Evolutionary conservation across 37 sponge, comb jelly and placozoan species (phyloP), one percentile per base, ranked within the genome.

Genomic region (Amphimedon queenslandica): DNA sequence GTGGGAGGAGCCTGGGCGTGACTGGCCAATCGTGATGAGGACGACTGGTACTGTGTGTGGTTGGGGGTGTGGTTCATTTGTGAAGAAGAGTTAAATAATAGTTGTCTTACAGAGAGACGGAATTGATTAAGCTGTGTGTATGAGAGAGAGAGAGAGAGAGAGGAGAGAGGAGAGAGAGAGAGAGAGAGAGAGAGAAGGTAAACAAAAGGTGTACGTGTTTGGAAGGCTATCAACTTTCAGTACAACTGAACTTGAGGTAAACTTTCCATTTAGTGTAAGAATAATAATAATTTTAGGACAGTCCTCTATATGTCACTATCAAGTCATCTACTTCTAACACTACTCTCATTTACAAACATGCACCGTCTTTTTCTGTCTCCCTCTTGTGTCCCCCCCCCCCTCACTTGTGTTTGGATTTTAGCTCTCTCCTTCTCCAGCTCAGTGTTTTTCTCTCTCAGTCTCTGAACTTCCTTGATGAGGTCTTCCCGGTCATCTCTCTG

Each of bases 391-490:
- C n/a, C n/a, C n/a, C n/a, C n/a, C n/a, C 13, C 53, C 13, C 30
- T 5, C 18, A 82, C 82, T 74, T 82, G 82, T 33, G 73, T 64
- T 41, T 82, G 69, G 0, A 74, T 67, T 40, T 74, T 36, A 36
- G 74, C 0, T 24, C 58, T 66, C 67, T 74, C 67, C 24, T 75
- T 40, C 40, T 66, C 40, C 1, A 41, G 40, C 35, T 74, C 75
- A 57, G 69, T 74, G 53, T 74, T 40, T 31, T 67, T 66, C 36
- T 38, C 57, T 3, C 38, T 73, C 27, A 53, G 55, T 40, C 66
- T 57, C 24, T 16, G 21, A 40, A 68, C 39, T 16, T 65, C 27
- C 20, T 23, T 2, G 61, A 67, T 57, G 27, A 74, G 39, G 25
- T 82, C 74, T 21, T 67, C 16, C 28, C 56, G 74, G 2, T 82